Evolutionary conservation across 2,888 invertebrate species (phyloP), one percentile per base, ranked within the genome.

Genomic region (Mantis religiosa): DNA sequence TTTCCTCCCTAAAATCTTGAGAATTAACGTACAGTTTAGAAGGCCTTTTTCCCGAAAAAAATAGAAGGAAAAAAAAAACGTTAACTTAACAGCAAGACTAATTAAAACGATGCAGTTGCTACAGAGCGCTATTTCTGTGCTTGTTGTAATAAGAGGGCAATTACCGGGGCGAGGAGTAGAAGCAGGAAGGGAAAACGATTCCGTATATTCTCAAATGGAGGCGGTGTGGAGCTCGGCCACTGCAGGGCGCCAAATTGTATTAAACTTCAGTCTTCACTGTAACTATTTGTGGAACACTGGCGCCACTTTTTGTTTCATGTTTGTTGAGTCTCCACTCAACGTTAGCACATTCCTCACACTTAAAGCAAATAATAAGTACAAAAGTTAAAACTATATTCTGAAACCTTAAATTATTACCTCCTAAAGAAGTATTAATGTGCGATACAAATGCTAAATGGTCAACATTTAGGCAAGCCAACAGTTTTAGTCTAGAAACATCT

Each of bases 1-100:
- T 71, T 71, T 86, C 28, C 20, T 71, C 28, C 28, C 34, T 71
- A 71, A 81, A 81, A 86, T 86, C 86, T 86, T 86, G 86, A 86
- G 86, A 86, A 86, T 86, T 54, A 86, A 54, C 71, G 81, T 86
- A 86, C 20, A 47, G 71, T 28, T 86, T 86, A 28, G 86, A 86
- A 86, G 28, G 71, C n/a, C 47, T 41, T n/a, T 85, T 85, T 14
- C 41, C 15, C 27, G 9, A 41, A 85, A 84, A 85, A 25, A 27
- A 12, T 9, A 20, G 20, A 71, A 20, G 54, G 54, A 8, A 25
- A 25, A 54, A 47, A 47, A 54, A 71, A 71, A 71, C 41, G 54
- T 20, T 71, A 71, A 71, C 54, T 71, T 71, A 71, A 71, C 54
- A 71, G 54, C 54, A 71, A 71, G 54, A 71, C 54, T 71, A 71